phyloP scores from a whole-genome alignment of 2,797 vertebrate species.

The Rhinatrema bivittatum region DNA sequence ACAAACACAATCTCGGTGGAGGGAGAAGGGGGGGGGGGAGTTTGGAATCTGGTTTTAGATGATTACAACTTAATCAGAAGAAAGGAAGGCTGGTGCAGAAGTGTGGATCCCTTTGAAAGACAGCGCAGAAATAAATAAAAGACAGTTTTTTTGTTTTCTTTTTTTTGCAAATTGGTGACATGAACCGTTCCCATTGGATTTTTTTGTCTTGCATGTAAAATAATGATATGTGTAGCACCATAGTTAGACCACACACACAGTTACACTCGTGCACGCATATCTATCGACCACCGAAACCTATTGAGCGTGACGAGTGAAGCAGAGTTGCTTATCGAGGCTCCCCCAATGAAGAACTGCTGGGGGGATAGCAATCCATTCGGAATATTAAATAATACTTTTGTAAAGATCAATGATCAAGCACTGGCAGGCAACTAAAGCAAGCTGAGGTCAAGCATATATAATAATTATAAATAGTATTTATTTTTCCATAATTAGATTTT shows the following conservation, averaged over 20 bases:
- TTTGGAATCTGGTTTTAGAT: slow-evolving; percentile 21
- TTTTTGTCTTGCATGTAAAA: slow-evolving; percentile 17
- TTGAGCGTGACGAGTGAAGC: background rate
- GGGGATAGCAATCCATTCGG: no score
- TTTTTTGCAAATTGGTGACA: slow-evolving; percentile 1
- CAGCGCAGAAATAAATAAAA: slow-evolving; percentile 13
- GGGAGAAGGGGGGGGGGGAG: slow-evolving; percentile 24
- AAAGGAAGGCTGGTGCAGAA: slow-evolving; percentile 12
- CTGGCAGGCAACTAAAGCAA: no score
- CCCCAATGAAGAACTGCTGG: slow-evolving; percentile 4
- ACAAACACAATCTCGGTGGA: slow-evolving; percentile 11
- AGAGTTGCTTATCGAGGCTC: slow-evolving; percentile 1
- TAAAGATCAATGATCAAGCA: no score
- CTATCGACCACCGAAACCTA: slow-evolving; percentile 1
- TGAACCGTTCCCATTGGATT: slow-evolving; percentile 20
- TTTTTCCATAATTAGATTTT: no score
- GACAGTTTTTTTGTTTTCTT: slow-evolving; percentile 22
- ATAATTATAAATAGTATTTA: no score
- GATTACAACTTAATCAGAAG: slow-evolving; percentile 31
- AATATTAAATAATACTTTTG: no score
- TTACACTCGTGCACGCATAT: no score
- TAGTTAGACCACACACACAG: slow-evolving; percentile 10
- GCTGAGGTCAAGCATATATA: no score
- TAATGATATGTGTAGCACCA: slow-evolving; percentile 14
- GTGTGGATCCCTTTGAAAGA: slow-evolving; percentile 17